Evolutionary conservation across 2,888 invertebrate genomes (phyloP), one percentile per base, ranked within the genome.

Genomic region (Galerucella pusilla): DNA sequence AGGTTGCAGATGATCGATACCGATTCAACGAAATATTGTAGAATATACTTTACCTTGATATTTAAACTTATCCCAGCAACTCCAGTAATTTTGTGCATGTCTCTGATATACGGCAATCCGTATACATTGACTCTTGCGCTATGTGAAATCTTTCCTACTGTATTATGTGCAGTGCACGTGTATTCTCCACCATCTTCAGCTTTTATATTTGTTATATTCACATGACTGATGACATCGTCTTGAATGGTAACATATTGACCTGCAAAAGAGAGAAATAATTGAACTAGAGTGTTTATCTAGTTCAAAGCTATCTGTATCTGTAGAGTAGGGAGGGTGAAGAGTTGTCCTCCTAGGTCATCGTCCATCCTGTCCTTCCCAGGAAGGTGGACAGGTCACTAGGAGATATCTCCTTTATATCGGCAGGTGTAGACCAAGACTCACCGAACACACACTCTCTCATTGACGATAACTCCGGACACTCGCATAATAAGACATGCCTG

Each of bases 111-210:
- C 61, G 96, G 96, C 80, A 94, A 89, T 25, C 96, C 96, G 86
- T 96, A 96, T 82, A 96, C 94, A 87, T 96, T 96, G 81, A 96
- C 94, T 85, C 95, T 90, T 16, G 96, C 96, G 75, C 94, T 94
- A 85, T 96, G 96, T 65, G 92, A 90, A 12, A 94, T 92, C 87
- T 92, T 93, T 66, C 96, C 95, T 73, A 96, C 94, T 69, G 93
- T 91, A 87, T 96, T 97, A 81, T 92, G 92, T 1, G 96, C 96
- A 28, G 93, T 92, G 85, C 96, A 97, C 54, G 94, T 92, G 86
- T 96, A 97, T 84, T 96, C 95, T 42, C 96, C 96, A 75, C 96
- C 96, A 88, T 96, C 97, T 89, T 96, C 96, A 81, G 95, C 94
- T 83, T 94, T 94, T 77, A 96, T 93, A 78, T 94, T 92, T 83